A percentile compares a stretch with the other conserved stretches of the same genome.
These are phyloP conservation scores for Aphis gossypii DNA, from an alignment of 1,140 invertebrate genomes.

Conservation along the genomic window DNA sequence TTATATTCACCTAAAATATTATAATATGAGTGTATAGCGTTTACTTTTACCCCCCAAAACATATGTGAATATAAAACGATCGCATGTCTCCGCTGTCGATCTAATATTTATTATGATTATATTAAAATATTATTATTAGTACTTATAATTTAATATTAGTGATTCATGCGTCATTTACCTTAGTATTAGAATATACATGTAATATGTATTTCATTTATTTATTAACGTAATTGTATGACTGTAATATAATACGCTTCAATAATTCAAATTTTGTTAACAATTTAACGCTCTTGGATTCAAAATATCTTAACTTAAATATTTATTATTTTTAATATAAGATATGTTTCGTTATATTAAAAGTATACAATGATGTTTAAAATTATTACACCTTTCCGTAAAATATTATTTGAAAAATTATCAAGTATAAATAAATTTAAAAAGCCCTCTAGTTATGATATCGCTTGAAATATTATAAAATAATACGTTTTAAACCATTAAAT, in stretches of 20 bases:
- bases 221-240: too few species aligned
- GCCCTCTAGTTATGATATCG: background rate
- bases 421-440: too few species aligned
- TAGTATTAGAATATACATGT: background rate
- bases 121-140: background rate
- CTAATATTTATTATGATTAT: constrained; percentile 1
- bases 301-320: too few species aligned
- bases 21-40: background rate
- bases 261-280: background rate
- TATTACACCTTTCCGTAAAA: too few species aligned
- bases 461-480: background rate
- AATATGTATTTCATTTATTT: background rate
- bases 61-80: constrained; percentile 8
- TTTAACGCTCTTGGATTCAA: too few species aligned
- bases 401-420: too few species aligned
- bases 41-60: background rate
- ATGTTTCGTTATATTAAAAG: too few species aligned
- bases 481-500: background rate
- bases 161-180: background rate
- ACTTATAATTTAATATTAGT: background rate
- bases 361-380: too few species aligned
- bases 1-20: background rate
- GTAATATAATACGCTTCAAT: background rate
- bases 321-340: too few species aligned
- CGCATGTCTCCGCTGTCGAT: background rate